These are phyloP conservation scores for Myotis brandtii DNA, from an alignment of 2,113 vertebrate genomes.

Conservation along the genomic window DNA sequence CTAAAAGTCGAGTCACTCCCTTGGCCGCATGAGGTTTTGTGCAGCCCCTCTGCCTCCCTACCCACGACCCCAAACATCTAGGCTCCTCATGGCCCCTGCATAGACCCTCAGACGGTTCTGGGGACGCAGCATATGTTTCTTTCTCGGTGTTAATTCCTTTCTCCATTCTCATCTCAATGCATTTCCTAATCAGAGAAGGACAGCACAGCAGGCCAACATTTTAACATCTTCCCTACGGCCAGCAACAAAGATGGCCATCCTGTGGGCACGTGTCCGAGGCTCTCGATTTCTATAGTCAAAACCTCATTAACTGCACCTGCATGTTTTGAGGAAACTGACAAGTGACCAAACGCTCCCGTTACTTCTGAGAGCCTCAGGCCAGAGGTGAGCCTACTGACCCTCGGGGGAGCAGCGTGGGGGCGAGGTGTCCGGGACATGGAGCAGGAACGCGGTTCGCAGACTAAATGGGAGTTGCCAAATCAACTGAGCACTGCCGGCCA, in stretches of 20 bases:
- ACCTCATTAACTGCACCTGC: background rate
- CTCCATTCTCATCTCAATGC: background rate
- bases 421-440: background rate
- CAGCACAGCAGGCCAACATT: background rate
- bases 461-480: background rate
- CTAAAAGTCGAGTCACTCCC: background rate
- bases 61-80: accelerated
- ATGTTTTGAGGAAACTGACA: background rate
- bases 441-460: background rate
- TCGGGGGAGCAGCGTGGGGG: background rate
- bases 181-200: background rate
- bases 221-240: background rate
- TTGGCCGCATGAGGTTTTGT: background rate
- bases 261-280: accelerated
- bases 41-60: background rate
- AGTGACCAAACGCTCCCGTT: background rate
- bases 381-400: background rate
- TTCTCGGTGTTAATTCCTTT: background rate
- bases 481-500: background rate
- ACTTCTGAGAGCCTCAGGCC: background rate
- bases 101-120: background rate
- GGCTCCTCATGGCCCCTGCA: accelerated
- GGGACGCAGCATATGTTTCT: background rate
- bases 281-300: background rate
- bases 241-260: background rate